Conservation (phyloP, 92 coral and sea anemone species). For the Porites lobata region DNA sequence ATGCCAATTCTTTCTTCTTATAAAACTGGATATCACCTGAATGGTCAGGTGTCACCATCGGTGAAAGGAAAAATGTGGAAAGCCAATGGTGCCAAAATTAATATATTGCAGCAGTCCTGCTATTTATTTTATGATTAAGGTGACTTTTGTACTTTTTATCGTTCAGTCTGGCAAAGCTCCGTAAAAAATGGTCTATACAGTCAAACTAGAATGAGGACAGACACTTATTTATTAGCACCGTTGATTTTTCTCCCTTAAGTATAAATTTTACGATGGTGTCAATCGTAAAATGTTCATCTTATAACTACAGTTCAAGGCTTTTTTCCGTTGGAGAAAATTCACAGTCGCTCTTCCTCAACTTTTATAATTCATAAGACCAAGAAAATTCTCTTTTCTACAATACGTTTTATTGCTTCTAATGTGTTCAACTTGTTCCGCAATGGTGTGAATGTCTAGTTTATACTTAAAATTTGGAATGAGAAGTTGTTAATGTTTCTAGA, state of each 20-base stretch:
- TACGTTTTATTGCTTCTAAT: neutral
- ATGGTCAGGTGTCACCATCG: slow-evolving; percentile 24
- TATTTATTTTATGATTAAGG: slow-evolving; percentile 73
- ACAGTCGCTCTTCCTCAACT: neutral
- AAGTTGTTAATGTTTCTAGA: neutral
- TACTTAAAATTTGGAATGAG: neutral
- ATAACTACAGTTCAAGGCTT: slow-evolving; percentile 12
- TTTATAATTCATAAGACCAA: neutral
- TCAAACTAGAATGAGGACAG: slow-evolving; percentile 30
- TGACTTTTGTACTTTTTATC: slow-evolving; percentile 44
- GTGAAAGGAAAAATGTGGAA: slow-evolving; percentile 52
- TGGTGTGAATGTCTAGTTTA: neutral
- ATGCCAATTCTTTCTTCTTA: slow-evolving; percentile 46
- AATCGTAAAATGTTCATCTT: neutral
- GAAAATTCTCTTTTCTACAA: neutral
- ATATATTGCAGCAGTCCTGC: slow-evolving; percentile 81
- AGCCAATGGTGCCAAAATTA: slow-evolving; percentile 62
- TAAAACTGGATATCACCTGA: slow-evolving; percentile 30
- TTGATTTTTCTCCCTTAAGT: neutral
- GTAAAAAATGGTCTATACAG: slow-evolving; percentile 9
- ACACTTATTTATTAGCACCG: slow-evolving; percentile 36
- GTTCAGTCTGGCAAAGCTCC: neutral
- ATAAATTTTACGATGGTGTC: neutral
- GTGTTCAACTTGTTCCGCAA: neutral
- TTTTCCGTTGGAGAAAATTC: neutral